Conservation (phyloP, 1,140 invertebrate genomes). For the Aleiodes sp. region DNA sequence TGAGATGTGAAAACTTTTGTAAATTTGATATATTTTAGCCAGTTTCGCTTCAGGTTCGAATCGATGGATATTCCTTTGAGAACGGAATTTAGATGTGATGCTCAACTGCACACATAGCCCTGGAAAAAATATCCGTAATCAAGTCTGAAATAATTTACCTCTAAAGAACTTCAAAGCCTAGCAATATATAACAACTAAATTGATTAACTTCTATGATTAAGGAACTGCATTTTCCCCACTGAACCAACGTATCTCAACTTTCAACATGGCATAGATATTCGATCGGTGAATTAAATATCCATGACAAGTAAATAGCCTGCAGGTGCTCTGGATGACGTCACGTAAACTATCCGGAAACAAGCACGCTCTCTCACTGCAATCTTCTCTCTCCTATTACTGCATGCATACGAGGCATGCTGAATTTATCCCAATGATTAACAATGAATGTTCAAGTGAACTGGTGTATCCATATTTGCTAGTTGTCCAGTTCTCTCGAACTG, state of each 20-base stretch:
- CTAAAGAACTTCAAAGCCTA: no score
- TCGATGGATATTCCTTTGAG: no score
- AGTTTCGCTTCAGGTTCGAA: no score
- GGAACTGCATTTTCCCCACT: not conserved
- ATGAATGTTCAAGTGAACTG: constrained; percentile 37
- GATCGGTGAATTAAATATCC: constrained; percentile 25
- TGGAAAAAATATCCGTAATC: no score
- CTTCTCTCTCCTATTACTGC: constrained; percentile 19
- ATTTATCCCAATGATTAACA: constrained; percentile 40
- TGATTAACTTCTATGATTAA: not conserved
- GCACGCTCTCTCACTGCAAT: not conserved
- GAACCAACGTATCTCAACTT: not conserved
- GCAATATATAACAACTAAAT: no score
- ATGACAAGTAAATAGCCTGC: constrained; percentile 28
- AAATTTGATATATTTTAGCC: no score
- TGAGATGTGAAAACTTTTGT: no score
- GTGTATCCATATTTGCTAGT: not conserved
- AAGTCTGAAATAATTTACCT: no score
- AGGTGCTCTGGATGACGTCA: constrained; percentile 46
- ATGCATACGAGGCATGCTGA: constrained; percentile 36
- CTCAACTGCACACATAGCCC: no score
- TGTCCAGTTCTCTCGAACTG: no score
- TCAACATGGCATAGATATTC: not conserved
- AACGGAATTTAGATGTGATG: no score
- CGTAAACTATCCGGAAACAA: constrained; percentile 35